phyloP scores from a whole-genome alignment of 1,140 invertebrate species.

The Zaprionus capensis region DNA sequence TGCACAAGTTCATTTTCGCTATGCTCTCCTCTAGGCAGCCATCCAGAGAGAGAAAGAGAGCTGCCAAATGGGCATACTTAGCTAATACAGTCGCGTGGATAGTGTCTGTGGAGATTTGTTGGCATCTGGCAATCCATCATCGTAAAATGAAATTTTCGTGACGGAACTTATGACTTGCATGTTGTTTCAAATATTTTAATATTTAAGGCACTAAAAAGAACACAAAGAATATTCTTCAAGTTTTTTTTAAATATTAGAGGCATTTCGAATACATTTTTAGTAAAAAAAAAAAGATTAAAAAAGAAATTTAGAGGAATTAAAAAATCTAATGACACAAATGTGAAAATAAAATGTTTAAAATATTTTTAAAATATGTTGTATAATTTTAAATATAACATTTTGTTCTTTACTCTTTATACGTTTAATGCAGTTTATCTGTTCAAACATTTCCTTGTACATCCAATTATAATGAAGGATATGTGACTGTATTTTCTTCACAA shows the following conservation, averaged over 20 bases:
- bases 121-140: constrained; percentile 2
- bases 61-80: constrained; percentile 42
- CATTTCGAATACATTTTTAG: no score
- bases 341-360: no score
- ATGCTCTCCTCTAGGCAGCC: constrained; percentile 35
- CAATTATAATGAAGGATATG: no score
- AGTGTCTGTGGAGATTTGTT: not conserved
- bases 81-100: constrained; percentile 18
- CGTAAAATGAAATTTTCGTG: constrained; percentile 4
- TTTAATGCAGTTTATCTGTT: no score
- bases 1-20: constrained; percentile 79
- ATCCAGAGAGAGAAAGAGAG: not conserved
- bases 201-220: not conserved
- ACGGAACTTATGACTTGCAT: not conserved
- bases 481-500: no score
- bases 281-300: not conserved
- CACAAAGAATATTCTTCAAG: not conserved
- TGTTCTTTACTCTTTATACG: no score
- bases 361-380: no score
- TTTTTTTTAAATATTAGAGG: not conserved
- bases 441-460: no score
- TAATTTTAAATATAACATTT: no score
- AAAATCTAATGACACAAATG: not conserved
- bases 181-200: not conserved
- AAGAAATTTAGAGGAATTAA: not conserved